Conservation (phyloP, 1,140 invertebrate species). For the Chionoecetes opilio region DNA sequence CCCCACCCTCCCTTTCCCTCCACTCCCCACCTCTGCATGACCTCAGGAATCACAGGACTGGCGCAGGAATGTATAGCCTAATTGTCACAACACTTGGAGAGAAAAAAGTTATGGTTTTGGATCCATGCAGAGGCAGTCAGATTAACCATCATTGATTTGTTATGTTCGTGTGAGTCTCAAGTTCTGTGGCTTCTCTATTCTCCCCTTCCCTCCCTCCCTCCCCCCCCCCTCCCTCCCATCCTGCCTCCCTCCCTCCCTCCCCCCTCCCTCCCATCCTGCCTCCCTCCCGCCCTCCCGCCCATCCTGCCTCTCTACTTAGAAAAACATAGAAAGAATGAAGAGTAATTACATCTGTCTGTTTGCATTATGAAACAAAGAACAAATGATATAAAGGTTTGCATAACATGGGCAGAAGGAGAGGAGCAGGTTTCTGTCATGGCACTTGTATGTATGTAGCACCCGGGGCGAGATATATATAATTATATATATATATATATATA, state of each 20-base stretch:
- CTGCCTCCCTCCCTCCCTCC: background rate
- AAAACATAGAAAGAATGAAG: background rate
- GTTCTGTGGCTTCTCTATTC: conserved; percentile 18
- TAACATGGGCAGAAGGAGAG: no score
- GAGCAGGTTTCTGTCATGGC: no score
- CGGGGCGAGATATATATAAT: no score
- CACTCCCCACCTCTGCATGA: background rate
- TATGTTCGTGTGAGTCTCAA: no score
- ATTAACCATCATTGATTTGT: background rate
- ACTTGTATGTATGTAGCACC: no score
- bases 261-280: background rate
- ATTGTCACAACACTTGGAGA: background rate
- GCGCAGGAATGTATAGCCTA: background rate
- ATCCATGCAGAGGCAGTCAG: background rate
- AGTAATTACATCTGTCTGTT: conserved; percentile 1
- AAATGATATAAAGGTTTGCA: background rate
- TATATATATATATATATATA: no score
- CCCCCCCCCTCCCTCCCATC: background rate
- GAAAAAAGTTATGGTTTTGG: background rate
- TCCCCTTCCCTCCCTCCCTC: background rate
- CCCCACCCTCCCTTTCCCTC: background rate
- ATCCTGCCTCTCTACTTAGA: background rate
- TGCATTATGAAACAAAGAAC: background rate
- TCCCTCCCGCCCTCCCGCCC: background rate
- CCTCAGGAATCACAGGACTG: background rate